Percentiles rank a stretch among this genome's conserved stretches.
These are phyloP conservation scores for Synergus japonicus DNA, from an alignment of 2,888 invertebrate species.

Conservation along the genomic window DNA sequence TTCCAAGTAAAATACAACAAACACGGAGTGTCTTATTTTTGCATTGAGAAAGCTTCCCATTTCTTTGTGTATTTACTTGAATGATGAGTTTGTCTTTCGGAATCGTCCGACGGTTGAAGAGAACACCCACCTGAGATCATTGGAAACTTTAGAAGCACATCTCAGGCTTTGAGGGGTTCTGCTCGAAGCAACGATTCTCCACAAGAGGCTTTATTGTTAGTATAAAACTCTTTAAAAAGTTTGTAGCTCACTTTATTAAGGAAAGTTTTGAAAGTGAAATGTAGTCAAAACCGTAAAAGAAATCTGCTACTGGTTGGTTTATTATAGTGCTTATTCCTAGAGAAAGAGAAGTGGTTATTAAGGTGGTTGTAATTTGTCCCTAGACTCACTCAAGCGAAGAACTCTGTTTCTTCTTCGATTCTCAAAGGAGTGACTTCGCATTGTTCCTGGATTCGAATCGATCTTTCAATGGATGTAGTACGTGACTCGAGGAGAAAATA, in stretches of 20 bases:
- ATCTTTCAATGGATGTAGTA: background rate
- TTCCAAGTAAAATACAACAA: background rate
- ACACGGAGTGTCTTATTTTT: background rate
- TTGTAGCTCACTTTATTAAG: background rate
- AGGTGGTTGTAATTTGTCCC: background rate
- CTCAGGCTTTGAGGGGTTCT: slow-evolving; percentile 15
- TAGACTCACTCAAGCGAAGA: slow-evolving; percentile 2
- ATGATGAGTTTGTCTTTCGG: slow-evolving; percentile 22
- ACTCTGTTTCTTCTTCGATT: background rate
- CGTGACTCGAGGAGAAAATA: slow-evolving; percentile 7
- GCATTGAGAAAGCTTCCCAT: background rate
- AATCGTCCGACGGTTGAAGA: slow-evolving; percentile 13
- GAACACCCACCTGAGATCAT: slow-evolving; percentile 24
- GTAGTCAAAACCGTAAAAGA: background rate
- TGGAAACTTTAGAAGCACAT: slow-evolving; percentile 23
- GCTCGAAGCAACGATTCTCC: background rate
- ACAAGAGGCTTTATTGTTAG: background rate
- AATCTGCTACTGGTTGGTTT: background rate
- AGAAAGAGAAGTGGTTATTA: background rate
- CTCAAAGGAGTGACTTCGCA: background rate
- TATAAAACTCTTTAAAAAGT: background rate
- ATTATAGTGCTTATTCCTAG: background rate
- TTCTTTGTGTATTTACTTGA: slow-evolving; percentile 7
- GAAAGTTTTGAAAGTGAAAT: background rate
- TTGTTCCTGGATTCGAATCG: background rate